phyloP scores from a whole-genome alignment of 2,797 vertebrate species.

The Thripadectes ignobilis region DNA sequence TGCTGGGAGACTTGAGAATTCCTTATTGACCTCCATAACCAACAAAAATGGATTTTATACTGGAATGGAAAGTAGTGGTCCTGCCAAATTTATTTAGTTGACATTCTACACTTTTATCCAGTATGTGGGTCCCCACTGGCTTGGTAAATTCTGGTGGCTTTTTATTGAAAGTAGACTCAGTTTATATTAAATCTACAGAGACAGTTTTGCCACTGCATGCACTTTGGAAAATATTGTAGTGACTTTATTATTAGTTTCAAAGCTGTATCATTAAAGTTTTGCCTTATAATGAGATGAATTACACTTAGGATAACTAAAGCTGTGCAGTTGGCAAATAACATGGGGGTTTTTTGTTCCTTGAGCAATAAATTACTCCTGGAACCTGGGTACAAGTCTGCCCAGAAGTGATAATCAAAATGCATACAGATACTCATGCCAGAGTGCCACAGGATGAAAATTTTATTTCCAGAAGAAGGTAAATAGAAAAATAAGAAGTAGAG shows the following conservation, averaged over 20 bases:
- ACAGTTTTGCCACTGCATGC: not conserved
- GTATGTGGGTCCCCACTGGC: not conserved
- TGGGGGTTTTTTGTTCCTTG: not conserved
- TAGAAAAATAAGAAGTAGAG: not conserved
- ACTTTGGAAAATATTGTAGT: not conserved
- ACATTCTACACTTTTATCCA: not conserved
- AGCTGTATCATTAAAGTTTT: not conserved
- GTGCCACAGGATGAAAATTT: not conserved
- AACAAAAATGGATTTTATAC: not conserved
- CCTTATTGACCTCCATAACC: not conserved
- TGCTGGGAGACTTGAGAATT: not conserved
- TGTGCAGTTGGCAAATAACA: not conserved
- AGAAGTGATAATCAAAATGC: not conserved
- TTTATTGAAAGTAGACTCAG: not conserved
- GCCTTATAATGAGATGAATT: not conserved
- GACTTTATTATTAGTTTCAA: not conserved
- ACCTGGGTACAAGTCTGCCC: not conserved
- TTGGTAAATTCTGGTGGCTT: constrained; percentile 5
- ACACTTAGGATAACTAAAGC: not conserved
- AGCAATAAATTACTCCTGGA: not conserved
- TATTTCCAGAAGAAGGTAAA: not conserved
- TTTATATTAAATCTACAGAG: not conserved
- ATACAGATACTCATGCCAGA: not conserved
- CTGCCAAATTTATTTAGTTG: not conserved
- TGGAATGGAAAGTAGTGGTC: not conserved